Percentiles rank a stretch among this genome's conserved stretches.
Conservation (phyloP, 1,140 invertebrate genomes). For the Planococcus citri region DNA sequence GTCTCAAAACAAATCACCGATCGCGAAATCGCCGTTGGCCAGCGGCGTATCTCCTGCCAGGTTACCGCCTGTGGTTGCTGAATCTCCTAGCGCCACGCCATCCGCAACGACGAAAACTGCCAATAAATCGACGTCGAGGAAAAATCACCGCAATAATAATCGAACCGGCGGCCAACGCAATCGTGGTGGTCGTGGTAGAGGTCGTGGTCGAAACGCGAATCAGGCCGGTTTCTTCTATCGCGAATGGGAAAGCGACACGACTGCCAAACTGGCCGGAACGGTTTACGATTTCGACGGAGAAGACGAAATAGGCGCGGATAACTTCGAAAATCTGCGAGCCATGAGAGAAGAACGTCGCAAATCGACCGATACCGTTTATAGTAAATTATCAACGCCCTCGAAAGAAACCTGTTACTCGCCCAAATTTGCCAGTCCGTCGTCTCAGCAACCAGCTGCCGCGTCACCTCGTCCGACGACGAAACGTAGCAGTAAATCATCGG, state of each 20-base stretch:
- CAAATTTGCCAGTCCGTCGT: conserved; percentile 38
- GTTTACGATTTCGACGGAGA: conserved; percentile 78
- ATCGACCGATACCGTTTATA: conserved; percentile 57
- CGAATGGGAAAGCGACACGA: conserved; percentile 42
- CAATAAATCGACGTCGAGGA: not conserved
- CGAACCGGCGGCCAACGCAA: not conserved
- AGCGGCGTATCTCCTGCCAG: conserved; percentile 62
- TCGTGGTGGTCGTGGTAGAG: conserved; percentile 41
- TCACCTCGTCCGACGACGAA: conserved; percentile 32
- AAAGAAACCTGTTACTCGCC: conserved; percentile 46
- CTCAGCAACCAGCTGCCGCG: conserved; percentile 31
- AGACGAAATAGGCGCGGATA: conserved; percentile 51
- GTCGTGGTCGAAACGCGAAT: conserved; percentile 53
- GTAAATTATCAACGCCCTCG: conserved; percentile 37
- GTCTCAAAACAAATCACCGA: conserved; percentile 45
- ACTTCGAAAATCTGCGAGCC: conserved; percentile 62
- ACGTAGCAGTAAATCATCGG: conserved; percentile 33
- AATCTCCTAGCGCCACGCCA: conserved; percentile 23
- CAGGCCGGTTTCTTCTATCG: conserved; percentile 27
- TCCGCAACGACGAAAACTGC: conserved; percentile 28
- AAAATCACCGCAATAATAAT: not conserved
- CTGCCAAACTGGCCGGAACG: conserved; percentile 67
- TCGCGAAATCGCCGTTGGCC: conserved; percentile 51
- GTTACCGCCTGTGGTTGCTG: conserved; percentile 26
- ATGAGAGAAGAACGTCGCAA: conserved; percentile 69